Percentiles rank a stretch among this genome's conserved stretches.
Evolutionary conservation across 1,140 invertebrate species (phyloP).

Genomic region (Drosophila eugracilis): DNA sequence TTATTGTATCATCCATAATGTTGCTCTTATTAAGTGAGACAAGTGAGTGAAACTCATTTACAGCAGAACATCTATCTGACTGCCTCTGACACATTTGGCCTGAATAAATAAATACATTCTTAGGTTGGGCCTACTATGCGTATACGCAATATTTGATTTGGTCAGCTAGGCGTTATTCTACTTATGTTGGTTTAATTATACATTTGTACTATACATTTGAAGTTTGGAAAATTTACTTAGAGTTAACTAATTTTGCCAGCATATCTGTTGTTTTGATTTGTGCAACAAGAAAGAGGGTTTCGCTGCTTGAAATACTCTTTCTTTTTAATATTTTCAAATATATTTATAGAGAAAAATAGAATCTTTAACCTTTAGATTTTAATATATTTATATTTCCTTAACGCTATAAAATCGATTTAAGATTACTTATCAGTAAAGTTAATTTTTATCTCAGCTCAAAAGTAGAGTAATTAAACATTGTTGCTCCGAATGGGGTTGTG

Average conservation of each 20-base stretch:
- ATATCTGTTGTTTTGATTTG: background rate
- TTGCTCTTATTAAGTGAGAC: constrained; percentile 76
- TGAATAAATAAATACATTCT: constrained; percentile 16
- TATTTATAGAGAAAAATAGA: too few relatives aligned
- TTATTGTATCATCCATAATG: constrained; percentile 84
- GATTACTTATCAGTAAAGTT: background rate
- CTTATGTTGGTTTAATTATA: constrained; percentile 2
- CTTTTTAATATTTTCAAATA: background rate
- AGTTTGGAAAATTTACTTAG: background rate
- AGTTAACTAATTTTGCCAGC: background rate
- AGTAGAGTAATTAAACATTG: constrained; percentile 1
- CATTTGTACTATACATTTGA: background rate
- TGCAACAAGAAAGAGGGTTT: background rate
- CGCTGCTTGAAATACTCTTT: background rate
- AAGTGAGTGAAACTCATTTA: constrained; percentile 73
- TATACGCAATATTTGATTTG: constrained; percentile 39
- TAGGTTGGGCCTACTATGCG: constrained; percentile 2
- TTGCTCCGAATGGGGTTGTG: too few relatives aligned
- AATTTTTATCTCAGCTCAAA: background rate
- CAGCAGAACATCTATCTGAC: constrained; percentile 10
- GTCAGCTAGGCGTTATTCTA: background rate
- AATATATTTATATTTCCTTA: too few relatives aligned
- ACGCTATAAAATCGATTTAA: too few relatives aligned
- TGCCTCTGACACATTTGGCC: constrained; percentile 36
- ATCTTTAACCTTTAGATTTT: too few relatives aligned